These are phyloP conservation scores for Syrphus vitripennis DNA, from an alignment of 2,888 invertebrate genomes.

Conservation along the genomic window DNA sequence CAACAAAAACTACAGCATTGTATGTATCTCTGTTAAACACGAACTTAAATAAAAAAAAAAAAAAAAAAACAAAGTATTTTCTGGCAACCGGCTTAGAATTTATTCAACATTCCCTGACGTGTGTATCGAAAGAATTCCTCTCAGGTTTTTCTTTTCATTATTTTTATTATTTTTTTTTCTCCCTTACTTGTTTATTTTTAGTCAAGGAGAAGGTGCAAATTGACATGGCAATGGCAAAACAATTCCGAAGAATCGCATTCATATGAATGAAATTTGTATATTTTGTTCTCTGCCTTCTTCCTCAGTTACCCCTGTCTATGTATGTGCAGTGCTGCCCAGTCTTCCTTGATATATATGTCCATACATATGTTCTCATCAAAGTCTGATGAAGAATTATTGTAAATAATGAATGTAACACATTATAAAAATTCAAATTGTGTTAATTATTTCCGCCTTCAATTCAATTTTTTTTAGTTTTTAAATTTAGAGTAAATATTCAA, in stretches of 20 bases:
- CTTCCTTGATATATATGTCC: neutral
- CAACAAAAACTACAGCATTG: neutral
- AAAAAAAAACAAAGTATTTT: constrained; percentile 4
- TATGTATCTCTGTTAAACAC: constrained; percentile 21
- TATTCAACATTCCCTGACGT: constrained; percentile 54
- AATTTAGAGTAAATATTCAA: constrained; percentile 31
- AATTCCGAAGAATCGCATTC: constrained; percentile 14
- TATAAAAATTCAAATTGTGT: constrained; percentile 35
- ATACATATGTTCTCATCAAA: neutral
- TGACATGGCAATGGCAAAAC: constrained; percentile 49
- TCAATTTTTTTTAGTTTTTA: neutral
- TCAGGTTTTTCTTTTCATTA: neutral
- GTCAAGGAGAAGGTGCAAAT: constrained; percentile 42
- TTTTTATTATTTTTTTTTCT: constrained; percentile 2
- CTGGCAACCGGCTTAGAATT: constrained; percentile 43
- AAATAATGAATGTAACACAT: constrained; percentile 11
- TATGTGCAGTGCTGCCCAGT: neutral
- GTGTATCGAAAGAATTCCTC: constrained; percentile 25
- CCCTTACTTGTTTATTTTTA: constrained; percentile 31
- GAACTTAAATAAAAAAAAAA: constrained; percentile 22
- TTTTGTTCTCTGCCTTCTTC: neutral
- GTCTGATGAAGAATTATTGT: neutral
- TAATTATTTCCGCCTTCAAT: constrained; percentile 50
- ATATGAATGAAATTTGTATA: constrained; percentile 54
- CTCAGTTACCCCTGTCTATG: neutral